phyloP scores from a whole-genome alignment of 2,113 vertebrate genomes.

The Campylorhamphus procurvoides region DNA sequence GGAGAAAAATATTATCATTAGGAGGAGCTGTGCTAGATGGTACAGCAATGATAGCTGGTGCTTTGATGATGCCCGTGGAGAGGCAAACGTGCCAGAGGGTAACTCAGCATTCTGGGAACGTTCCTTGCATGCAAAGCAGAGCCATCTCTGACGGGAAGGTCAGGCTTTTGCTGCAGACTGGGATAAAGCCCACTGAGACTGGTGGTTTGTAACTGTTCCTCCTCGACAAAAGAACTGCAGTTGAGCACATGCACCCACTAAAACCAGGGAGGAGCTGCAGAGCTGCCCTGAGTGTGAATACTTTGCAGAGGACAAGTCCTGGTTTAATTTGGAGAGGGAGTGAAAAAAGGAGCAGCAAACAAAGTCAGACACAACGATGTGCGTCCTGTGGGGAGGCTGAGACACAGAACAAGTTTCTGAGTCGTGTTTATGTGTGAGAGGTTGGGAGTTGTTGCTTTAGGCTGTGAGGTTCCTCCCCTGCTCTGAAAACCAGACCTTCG shows the following conservation, averaged over 20 bases:
- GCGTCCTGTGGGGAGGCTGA: not conserved
- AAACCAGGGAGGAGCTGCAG: not conserved
- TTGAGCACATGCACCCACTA: rapidly evolving
- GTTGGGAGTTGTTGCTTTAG: not conserved
- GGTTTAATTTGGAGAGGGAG: not conserved
- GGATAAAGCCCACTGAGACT: not conserved
- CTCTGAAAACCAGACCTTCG: not conserved
- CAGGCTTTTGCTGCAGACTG: not conserved
- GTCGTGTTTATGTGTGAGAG: not conserved
- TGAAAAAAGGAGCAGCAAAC: not conserved
- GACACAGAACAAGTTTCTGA: rapidly evolving
- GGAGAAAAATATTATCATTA: constrained; percentile 34
- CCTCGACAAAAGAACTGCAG: not conserved
- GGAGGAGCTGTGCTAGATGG: not conserved
- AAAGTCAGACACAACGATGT: not conserved
- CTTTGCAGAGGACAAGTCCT: not conserved
- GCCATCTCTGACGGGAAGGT: not conserved
- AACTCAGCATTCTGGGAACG: not conserved
- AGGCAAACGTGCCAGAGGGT: not conserved
- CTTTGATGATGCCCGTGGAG: not conserved
- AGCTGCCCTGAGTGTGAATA: not conserved
- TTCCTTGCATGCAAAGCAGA: not conserved
- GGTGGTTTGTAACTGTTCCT: not conserved
- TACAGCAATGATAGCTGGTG: not conserved
- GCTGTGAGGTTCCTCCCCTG: not conserved